phyloP scores from a whole-genome alignment of 2,113 vertebrate species.

The Cairina moschata region DNA sequence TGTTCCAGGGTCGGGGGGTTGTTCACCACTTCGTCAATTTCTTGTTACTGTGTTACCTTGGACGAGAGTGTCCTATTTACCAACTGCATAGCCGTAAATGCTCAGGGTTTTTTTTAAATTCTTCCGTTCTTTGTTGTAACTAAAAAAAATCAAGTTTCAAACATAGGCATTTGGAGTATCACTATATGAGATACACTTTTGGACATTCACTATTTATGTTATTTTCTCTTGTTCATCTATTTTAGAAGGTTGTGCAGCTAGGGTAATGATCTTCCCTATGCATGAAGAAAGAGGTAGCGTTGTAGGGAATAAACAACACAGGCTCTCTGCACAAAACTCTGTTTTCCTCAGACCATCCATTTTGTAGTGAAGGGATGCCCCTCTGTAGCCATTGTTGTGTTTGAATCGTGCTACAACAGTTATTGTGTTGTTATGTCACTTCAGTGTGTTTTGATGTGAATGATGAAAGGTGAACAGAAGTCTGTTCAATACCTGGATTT shows the following conservation, averaged over 20 bases:
- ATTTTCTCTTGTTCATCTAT: not conserved
- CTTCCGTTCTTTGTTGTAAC: accelerated
- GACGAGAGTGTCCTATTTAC: too few species aligned
- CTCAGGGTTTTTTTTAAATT: not conserved
- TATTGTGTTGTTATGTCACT: accelerated
- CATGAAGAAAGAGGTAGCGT: not conserved
- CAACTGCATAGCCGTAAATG: accelerated
- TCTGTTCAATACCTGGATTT: not conserved
- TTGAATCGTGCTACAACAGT: not conserved
- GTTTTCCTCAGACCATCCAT: not conserved
- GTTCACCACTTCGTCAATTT: not conserved
- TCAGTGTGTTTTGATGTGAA: not conserved
- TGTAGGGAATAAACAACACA: not conserved
- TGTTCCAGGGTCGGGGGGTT: not conserved
- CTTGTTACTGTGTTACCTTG: accelerated
- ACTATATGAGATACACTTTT: not conserved
- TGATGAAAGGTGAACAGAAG: not conserved
- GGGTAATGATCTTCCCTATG: not conserved
- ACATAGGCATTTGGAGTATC: not conserved
- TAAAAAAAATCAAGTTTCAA: not conserved
- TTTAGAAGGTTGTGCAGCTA: not conserved
- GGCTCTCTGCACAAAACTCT: not conserved
- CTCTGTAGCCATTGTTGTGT: not conserved
- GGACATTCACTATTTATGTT: not conserved
- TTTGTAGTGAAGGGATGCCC: not conserved